These are phyloP conservation scores for Cryptus armator DNA, from an alignment of 2,888 invertebrate genomes.

Conservation along the genomic window DNA sequence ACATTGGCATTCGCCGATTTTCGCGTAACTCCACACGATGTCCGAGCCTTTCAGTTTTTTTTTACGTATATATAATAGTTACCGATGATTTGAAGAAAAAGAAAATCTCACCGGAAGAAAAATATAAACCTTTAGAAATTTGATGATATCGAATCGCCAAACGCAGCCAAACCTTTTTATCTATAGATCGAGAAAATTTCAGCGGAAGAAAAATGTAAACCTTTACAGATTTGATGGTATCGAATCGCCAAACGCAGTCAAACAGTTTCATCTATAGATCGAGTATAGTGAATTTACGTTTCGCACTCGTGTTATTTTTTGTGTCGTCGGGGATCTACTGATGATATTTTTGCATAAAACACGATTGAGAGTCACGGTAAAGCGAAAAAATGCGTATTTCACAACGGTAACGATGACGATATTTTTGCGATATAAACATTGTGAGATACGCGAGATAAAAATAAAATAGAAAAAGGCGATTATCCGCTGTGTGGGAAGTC, in stretches of 20 bases:
- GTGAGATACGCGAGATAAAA: not conserved
- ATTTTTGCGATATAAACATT: not conserved
- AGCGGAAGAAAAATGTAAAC: not conserved
- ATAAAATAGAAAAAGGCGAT: not conserved
- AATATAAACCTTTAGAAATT: not conserved
- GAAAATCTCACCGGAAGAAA: not conserved
- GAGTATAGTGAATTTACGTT: not conserved
- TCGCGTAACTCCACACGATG: not conserved
- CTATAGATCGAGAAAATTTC: not conserved
- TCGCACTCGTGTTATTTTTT: not conserved
- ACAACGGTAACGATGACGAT: not conserved
- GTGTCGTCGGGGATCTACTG: not conserved
- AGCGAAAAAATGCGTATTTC: not conserved
- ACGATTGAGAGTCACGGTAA: not conserved
- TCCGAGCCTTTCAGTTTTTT: not conserved
- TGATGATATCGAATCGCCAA: not conserved
- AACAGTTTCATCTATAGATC: not conserved
- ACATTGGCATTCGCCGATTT: not conserved
- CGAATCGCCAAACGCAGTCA: not conserved
- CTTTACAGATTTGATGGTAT: not conserved
- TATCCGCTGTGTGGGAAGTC: conserved; percentile 13
- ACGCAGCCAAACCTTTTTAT: not conserved
- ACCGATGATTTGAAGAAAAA: not conserved
- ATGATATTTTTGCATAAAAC: not conserved
- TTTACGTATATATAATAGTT: not conserved